Evolutionary conservation across 2,797 vertebrate species (phyloP), one percentile per base, ranked within the genome.

Genomic region (Microctenopoma stevenorrisi): DNA sequence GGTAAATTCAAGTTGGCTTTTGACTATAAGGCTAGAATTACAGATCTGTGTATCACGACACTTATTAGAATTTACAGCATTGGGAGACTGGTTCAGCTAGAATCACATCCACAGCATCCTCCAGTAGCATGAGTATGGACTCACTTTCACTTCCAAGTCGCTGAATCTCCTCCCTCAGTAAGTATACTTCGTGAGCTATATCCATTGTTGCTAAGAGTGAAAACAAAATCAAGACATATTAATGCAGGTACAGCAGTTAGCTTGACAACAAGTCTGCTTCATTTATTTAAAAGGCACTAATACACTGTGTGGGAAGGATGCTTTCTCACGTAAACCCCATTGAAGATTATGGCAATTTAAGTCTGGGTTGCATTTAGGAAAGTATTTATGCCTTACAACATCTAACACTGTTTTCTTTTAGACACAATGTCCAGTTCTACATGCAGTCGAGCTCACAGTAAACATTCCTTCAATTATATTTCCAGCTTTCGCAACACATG

Each of bases 131-230:
- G 1, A 33, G 22, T 1, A 3, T 13, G 0, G 5, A 90, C 96
- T 96, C 93, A 99, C 98, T 96, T 95, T 88, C 89, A 53, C 57
- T 94, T 82, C 97, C 98, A 74, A 99, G 91, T 1, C 98, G 94
- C 15, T 92, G 92, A 76, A 99, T 99, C 92, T 99, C 97, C 86
- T 96, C 82, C 82, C 95, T 91, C 76, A 99, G 90, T 81, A 98
- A 84, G 0, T 2, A 66, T 15, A 98, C 74, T 90, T 99, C 97
- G 71, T 98, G 96, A 8, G 93, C 80, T 81, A 97, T 94, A 18
- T 99, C 93, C 97, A 99, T 99, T 78, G 91, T 93, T 79, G 40
- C 92, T 93, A 40, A 11, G 88, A 64, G 25, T 2, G 1, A 51
- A 49, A 70, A 71, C n/a, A 69, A 60, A 76, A 74, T 18, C 5